Evolutionary conservation across 2,113 vertebrate genomes (phyloP).

Genomic region (Benthochromis sp.): DNA sequence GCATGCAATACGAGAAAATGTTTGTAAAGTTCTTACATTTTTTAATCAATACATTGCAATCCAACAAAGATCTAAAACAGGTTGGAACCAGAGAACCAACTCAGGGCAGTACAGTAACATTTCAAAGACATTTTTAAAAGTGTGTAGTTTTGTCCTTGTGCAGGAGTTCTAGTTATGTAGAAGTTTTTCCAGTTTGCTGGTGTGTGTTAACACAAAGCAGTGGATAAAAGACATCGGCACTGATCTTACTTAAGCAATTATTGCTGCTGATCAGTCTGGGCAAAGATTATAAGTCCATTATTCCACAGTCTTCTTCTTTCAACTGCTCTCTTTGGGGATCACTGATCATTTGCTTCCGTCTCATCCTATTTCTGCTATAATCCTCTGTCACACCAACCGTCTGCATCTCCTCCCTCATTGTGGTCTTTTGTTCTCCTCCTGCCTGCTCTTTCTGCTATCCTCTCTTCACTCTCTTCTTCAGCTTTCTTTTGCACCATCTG

Average conservation of each 20-base stretch:
- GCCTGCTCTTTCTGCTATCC: neutral
- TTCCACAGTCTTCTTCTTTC: neutral
- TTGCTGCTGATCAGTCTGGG: neutral
- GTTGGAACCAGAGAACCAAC: neutral
- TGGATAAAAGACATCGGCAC: neutral
- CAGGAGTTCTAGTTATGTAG: neutral
- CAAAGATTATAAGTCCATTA: neutral
- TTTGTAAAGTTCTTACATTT: neutral
- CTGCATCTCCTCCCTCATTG: neutral
- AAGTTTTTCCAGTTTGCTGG: neutral
- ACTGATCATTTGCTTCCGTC: neutral
- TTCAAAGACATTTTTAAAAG: neutral
- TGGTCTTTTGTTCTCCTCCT: neutral
- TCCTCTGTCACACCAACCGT: neutral
- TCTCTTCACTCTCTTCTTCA: neutral
- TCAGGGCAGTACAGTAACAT: neutral
- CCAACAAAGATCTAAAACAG: neutral
- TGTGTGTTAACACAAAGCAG: neutral
- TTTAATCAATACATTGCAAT: neutral
- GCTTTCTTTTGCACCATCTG: neutral
- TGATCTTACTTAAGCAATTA: neutral
- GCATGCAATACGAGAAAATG: neutral
- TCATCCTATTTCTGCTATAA: neutral
- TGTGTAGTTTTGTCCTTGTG: neutral
- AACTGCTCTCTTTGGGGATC: neutral